phyloP scores from a whole-genome alignment of 2,113 vertebrate species.

The Lepus europaeus region DNA sequence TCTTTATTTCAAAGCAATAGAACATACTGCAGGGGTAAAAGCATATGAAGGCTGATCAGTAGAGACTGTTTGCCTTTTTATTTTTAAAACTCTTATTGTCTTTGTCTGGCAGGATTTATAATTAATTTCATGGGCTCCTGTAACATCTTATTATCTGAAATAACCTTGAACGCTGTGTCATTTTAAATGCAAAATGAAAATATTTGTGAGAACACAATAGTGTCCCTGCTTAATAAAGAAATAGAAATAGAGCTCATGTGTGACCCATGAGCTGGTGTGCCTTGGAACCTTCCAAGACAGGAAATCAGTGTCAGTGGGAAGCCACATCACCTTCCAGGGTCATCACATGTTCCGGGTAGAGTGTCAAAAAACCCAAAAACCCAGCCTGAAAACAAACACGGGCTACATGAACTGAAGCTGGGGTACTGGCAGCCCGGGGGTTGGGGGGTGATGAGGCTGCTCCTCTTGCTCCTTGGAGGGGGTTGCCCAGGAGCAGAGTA shows the following conservation, averaged over 20 bases:
- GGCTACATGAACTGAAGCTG: neutral
- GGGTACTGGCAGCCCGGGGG: neutral
- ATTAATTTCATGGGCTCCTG: slow-evolving; percentile 51
- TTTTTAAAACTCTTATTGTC: slow-evolving; percentile 53
- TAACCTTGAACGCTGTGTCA: slow-evolving; percentile 56
- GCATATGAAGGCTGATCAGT: neutral
- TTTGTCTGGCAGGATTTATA: slow-evolving; percentile 17
- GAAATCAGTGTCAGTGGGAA: slow-evolving; percentile 36
- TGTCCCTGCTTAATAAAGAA: neutral
- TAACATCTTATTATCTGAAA: slow-evolving; percentile 29
- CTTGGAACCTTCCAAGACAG: neutral
- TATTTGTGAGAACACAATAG: slow-evolving; percentile 34
- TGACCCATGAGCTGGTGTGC: neutral
- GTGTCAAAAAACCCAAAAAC: neutral
- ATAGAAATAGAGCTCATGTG: neutral
- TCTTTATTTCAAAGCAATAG: slow-evolving; percentile 25
- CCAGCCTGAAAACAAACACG: neutral
- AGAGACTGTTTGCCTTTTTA: slow-evolving; percentile 9
- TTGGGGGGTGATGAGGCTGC: neutral
- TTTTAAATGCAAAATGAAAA: slow-evolving; percentile 63
- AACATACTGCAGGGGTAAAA: slow-evolving; percentile 30
- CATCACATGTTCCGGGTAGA: neutral
- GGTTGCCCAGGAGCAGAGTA: neutral
- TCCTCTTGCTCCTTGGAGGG: slow-evolving; percentile 7
- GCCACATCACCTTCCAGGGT: neutral